Base-by-base conservation (phyloP, 23 tunicate species). In the Styela plicata region DNA sequence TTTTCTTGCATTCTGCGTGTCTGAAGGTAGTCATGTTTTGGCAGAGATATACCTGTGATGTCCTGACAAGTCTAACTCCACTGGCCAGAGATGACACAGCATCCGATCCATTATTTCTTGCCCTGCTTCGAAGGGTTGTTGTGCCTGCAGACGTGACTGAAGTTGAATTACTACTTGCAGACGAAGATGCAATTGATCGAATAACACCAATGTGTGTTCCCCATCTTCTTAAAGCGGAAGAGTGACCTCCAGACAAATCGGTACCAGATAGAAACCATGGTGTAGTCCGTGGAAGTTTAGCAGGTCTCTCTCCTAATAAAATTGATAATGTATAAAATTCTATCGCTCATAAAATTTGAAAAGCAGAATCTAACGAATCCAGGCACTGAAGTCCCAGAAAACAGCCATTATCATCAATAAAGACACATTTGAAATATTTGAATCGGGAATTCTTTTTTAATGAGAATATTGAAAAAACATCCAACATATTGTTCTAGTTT, bases 1-100 rank as follows among this genome's bases (percentile, higher is more conserved):
- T n/a, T n/a, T n/a, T n/a, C n/a, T n/a, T n/a, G n/a, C n/a, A n/a
- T n/a, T n/a, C n/a, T n/a, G n/a, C n/a, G n/a, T n/a, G n/a, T n/a
- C n/a, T n/a, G n/a, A n/a, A n/a, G n/a, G n/a, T n/a, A n/a, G n/a
- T n/a, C n/a, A n/a, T n/a, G n/a, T n/a, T n/a, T n/a, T n/a, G n/a
- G n/a, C n/a, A n/a, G n/a, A n/a, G n/a, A n/a, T n/a, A n/a, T n/a
- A 90, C 87, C 70, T 90, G 90, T 28, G 85, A 69, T 16, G 96
- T 82, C 28, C 96, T 82, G n/a, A 90, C 80, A 3, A 90, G 76
- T 20, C 96, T 80, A 36, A 90, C 89, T 27, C 83, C 90, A 52
- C 87, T 69, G 33, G 86, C 21, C 3, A 77, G 44, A 33, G 89
- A 85, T 23, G 66, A 27, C 80, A 24, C 57, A 10, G 64, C 63